Conservation (phyloP, 1,140 invertebrate species). For the Philopotamus ludificatus region DNA sequence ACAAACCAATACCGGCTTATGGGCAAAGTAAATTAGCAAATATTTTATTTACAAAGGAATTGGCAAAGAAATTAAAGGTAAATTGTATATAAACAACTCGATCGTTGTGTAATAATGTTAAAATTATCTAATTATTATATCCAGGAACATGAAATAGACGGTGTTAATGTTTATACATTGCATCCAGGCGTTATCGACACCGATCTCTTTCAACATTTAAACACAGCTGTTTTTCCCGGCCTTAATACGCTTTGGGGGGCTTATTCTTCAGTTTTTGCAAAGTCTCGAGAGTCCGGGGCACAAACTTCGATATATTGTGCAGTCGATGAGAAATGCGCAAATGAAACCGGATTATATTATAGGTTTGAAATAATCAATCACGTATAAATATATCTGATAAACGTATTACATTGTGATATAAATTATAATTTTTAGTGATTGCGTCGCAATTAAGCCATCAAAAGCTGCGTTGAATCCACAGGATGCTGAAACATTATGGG, state of each 20-base stretch:
- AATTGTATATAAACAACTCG: not conserved
- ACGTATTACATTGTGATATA: not conserved
- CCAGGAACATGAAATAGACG: constrained; percentile 40
- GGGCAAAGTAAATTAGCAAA: constrained; percentile 75
- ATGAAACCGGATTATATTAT: constrained; percentile 69
- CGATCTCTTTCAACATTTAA: constrained; percentile 68
- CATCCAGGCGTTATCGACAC: constrained; percentile 84
- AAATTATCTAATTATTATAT: not conserved
- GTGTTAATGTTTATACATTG: constrained; percentile 76
- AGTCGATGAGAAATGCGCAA: constrained; percentile 62
- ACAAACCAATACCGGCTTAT: constrained; percentile 62
- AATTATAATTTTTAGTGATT: constrained; percentile 54
- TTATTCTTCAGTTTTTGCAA: constrained; percentile 59
- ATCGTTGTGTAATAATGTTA: not conserved
- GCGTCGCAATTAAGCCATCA: constrained; percentile 50
- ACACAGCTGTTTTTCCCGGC: constrained; percentile 50
- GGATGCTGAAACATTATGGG: constrained; percentile 72
- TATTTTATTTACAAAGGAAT: constrained; percentile 68
- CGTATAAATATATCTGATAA: not conserved
- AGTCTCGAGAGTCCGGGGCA: constrained; percentile 67
- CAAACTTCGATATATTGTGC: constrained; percentile 69
- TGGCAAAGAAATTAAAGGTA: constrained; percentile 59
- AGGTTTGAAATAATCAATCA: constrained; percentile 23
- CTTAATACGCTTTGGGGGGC: constrained; percentile 47
- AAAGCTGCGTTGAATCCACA: constrained; percentile 55